Percentiles rank a stretch among this genome's conserved stretches.
These are phyloP conservation scores for Aldrovandia affinis DNA, from an alignment of 2,797 vertebrate species.

Conservation along the genomic window DNA sequence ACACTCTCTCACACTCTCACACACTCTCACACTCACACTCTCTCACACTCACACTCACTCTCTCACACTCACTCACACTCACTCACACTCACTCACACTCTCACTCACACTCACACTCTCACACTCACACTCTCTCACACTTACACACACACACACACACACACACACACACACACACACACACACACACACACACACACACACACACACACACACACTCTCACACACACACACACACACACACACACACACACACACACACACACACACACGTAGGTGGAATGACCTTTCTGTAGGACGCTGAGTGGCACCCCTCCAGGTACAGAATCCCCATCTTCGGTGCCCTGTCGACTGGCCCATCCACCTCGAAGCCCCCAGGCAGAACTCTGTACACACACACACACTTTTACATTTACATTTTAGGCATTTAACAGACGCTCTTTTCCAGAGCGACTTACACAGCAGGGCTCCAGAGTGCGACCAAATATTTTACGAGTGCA, in stretches of 20 bases:
- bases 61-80: not conserved
- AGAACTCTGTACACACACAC: slow-evolving; percentile 71
- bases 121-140: slow-evolving; percentile 14
- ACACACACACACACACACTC: slow-evolving; percentile 8
- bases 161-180: slow-evolving; percentile 17
- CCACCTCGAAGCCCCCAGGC: slow-evolving; percentile 84
- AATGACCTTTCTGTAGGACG: slow-evolving; percentile 48
- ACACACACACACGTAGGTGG: not conserved
- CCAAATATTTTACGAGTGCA: no score
- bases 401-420: slow-evolving; percentile 3
- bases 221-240: not conserved
- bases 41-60: not conserved
- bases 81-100: slow-evolving; percentile 24
- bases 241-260: not conserved
- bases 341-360: slow-evolving; percentile 37
- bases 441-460: not conserved
- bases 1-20: not conserved
- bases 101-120: slow-evolving; percentile 13
- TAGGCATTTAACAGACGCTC: no score
- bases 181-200: slow-evolving; percentile 16
- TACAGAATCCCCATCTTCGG: not conserved
- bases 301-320: not conserved
- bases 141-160: slow-evolving; percentile 17
- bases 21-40: not conserved
- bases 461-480: no score